Evolutionary conservation across 2,888 invertebrate species (phyloP).

Genomic region (Lycia hirtaria): DNA sequence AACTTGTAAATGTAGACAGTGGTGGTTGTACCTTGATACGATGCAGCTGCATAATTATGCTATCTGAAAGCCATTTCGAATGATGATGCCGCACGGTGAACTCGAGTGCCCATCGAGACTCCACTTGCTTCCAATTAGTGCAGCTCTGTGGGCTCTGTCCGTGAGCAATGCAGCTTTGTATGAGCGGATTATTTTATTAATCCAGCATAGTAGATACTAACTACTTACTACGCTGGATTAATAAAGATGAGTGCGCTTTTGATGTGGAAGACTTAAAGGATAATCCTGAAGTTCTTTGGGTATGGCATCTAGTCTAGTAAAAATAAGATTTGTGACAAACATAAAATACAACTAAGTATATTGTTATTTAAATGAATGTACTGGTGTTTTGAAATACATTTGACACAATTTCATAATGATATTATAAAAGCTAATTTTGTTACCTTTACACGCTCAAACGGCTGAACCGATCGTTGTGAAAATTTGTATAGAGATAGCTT

Average conservation of each 20-base stretch:
- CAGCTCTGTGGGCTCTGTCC: conserved; percentile 48
- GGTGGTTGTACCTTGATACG: conserved; percentile 65
- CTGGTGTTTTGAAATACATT: too few species aligned
- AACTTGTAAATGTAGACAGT: conserved; percentile 51
- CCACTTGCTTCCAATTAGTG: conserved; percentile 74
- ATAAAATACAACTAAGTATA: too few species aligned
- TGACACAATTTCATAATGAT: too few species aligned
- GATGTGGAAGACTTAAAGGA: too few species aligned
- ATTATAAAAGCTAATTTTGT: too few species aligned
- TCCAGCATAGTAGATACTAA: neutral
- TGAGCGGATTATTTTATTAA: conserved; percentile 24
- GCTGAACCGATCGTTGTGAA: too few species aligned
- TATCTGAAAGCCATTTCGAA: conserved; percentile 25
- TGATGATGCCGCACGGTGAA: conserved; percentile 15
- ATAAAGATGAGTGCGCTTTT: conserved; percentile 5
- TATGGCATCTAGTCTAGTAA: too few species aligned
- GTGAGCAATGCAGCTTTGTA: conserved; percentile 24
- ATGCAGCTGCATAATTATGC: conserved; percentile 65
- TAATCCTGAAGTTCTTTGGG: too few species aligned
- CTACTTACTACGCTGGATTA: neutral
- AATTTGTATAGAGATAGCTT: too few species aligned
- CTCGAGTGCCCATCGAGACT: conserved; percentile 59
- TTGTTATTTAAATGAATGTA: too few species aligned
- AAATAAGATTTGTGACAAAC: too few species aligned
- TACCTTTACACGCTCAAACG: too few species aligned